phyloP scores from a whole-genome alignment of 2,797 vertebrate species.

The Apogon hyalosoma region DNA sequence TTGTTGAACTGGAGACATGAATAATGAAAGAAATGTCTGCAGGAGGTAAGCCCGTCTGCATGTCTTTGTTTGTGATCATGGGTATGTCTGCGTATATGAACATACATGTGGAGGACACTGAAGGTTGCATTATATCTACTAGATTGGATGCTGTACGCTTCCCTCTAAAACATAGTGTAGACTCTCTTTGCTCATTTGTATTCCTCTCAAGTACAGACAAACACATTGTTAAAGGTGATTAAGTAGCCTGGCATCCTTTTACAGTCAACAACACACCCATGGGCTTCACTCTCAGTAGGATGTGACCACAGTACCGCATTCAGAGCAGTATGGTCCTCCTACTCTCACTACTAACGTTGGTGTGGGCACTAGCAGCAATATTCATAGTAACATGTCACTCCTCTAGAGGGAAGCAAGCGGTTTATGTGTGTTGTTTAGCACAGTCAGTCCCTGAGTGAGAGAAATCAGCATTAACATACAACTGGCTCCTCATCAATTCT shows the following conservation, averaged over 20 bases:
- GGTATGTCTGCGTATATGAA: slow-evolving; percentile 10
- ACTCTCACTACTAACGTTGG: slow-evolving; percentile 6
- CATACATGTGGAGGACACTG: slow-evolving; percentile 60
- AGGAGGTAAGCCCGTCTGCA: slow-evolving; percentile 44
- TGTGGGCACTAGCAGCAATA: slow-evolving; percentile 25
- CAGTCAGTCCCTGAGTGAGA: slow-evolving; percentile 35
- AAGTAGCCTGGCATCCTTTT: slow-evolving; percentile 64
- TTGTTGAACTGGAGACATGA: slow-evolving; percentile 53
- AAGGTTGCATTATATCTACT: slow-evolving; percentile 64
- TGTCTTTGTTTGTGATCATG: slow-evolving; percentile 20
- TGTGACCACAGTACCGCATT: slow-evolving; percentile 35
- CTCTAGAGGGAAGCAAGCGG: slow-evolving; percentile 47
- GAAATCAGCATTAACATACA: slow-evolving; percentile 63
- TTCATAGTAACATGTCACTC: slow-evolving; percentile 15
- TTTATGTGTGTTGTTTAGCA: slow-evolving; percentile 63
- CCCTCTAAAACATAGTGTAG: slow-evolving; percentile 36
- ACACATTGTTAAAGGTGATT: slow-evolving; percentile 74
- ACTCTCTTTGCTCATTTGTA: slow-evolving; percentile 63
- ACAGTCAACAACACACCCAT: slow-evolving; percentile 57
- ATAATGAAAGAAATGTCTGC: slow-evolving; percentile 63
- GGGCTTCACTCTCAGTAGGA: slow-evolving; percentile 47
- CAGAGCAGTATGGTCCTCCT: slow-evolving; percentile 19
- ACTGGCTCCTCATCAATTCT: slow-evolving; percentile 56
- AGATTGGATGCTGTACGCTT: slow-evolving; percentile 44
- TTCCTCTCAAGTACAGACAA: slow-evolving; percentile 54